These are phyloP conservation scores for Paracanthobrama guichenoti DNA, from an alignment of 2,113 vertebrate genomes.

Conservation along the genomic window DNA sequence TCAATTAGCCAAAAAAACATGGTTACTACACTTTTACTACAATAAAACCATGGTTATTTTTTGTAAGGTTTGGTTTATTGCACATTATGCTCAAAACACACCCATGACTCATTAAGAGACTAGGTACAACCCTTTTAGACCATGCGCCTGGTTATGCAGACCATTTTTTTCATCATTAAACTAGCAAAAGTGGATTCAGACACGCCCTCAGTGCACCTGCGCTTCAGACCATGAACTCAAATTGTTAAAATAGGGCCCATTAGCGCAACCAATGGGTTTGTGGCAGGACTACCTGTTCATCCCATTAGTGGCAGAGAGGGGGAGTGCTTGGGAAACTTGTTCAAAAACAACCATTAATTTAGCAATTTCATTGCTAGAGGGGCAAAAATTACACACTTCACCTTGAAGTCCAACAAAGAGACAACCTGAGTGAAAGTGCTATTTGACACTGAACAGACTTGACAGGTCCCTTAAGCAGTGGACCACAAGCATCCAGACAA, in stretches of 20 bases:
- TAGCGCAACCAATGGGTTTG: neutral
- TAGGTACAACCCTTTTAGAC: too few relatives aligned
- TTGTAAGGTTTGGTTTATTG: too few relatives aligned
- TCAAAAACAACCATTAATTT: neutral
- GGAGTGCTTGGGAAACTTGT: neutral
- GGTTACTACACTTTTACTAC: too few relatives aligned
- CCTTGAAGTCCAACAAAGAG: conserved; percentile 28
- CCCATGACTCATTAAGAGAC: too few relatives aligned
- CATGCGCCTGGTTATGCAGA: too few relatives aligned
- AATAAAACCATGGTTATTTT: too few relatives aligned
- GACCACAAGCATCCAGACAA: conserved; percentile 49
- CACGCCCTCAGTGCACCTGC: too few relatives aligned
- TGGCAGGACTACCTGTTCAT: neutral
- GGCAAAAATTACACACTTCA: neutral
- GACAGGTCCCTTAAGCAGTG: conserved; percentile 51
- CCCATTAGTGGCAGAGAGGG: neutral
- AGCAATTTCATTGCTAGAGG: neutral
- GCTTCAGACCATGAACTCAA: too few relatives aligned
- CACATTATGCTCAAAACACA: too few relatives aligned
- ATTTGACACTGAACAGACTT: conserved; percentile 48
- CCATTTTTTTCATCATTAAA: too few relatives aligned
- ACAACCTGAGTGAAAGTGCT: conserved; percentile 10
- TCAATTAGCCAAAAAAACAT: too few relatives aligned
- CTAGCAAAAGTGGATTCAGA: too few relatives aligned
- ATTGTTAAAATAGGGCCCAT: neutral